Evolutionary conservation across 2,797 vertebrate genomes (phyloP).

Genomic region (Hephaestus fuliginosus): DNA sequence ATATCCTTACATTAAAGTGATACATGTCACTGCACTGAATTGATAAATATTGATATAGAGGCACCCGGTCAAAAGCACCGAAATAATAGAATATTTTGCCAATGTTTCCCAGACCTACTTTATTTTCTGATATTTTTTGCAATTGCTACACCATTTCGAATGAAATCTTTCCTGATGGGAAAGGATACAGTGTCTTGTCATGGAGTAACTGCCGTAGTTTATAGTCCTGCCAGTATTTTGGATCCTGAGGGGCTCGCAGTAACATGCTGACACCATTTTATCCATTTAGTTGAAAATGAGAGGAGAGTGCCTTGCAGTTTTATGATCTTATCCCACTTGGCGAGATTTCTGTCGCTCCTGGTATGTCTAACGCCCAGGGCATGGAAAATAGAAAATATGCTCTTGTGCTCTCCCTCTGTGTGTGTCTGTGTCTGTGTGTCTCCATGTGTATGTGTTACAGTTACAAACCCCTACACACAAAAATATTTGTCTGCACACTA

Average conservation of each 20-base stretch:
- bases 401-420: slow-evolving; percentile 41
- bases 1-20: neutral
- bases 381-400: slow-evolving; percentile 75
- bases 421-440: slow-evolving; percentile 29
- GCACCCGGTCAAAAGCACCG: neutral
- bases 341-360: slow-evolving; percentile 80
- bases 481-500: slow-evolving; percentile 65
- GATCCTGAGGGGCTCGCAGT: slow-evolving; percentile 79
- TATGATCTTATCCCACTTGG: slow-evolving; percentile 86
- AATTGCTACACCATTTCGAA: slow-evolving; percentile 46
- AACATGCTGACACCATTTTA: slow-evolving; percentile 85
- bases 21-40: neutral
- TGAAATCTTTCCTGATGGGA: slow-evolving; percentile 58
- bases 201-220: slow-evolving; percentile 74
- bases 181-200: slow-evolving; percentile 65
- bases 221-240: slow-evolving; percentile 75
- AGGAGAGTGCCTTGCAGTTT: slow-evolving; percentile 84
- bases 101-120: slow-evolving; percentile 19
- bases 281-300: slow-evolving; percentile 86
- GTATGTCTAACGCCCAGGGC: slow-evolving; percentile 81
- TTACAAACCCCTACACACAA: slow-evolving; percentile 65
- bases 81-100: slow-evolving; percentile 22
- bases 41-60: neutral
- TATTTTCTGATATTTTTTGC: slow-evolving; percentile 38
- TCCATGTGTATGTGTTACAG: slow-evolving; percentile 41